Percentiles rank a stretch among this genome's conserved stretches.
Conservation (phyloP, 2,113 vertebrate species). For the Anser brachyrhynchus region DNA sequence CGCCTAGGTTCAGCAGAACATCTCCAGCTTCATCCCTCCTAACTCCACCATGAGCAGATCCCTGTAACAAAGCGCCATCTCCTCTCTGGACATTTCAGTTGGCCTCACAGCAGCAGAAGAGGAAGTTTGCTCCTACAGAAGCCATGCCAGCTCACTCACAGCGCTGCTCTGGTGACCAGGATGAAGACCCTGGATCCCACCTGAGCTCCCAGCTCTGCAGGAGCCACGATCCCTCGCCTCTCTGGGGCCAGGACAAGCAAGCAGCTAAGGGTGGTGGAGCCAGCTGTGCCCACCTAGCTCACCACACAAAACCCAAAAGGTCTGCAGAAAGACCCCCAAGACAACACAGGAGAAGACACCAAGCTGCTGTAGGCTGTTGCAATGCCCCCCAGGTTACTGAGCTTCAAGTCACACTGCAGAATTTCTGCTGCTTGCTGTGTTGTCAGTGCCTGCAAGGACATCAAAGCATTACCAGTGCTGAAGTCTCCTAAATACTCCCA, state of each 20-base stretch:
- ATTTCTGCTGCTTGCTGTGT: neutral
- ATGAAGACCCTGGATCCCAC: neutral
- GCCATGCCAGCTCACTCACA: neutral
- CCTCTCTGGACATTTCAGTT: neutral
- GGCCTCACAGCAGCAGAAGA: neutral
- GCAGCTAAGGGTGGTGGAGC: neutral
- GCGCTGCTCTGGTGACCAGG: neutral
- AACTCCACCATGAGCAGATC: neutral
- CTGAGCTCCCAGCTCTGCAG: neutral
- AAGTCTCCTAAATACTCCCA: neutral
- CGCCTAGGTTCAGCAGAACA: neutral
- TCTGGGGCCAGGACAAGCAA: neutral
- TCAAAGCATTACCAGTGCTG: neutral
- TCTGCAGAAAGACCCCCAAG: neutral
- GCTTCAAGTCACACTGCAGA: neutral
- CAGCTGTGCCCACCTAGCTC: neutral
- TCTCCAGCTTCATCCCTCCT: neutral
- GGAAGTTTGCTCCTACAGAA: neutral
- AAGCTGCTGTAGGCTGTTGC: neutral
- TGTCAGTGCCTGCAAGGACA: neutral
- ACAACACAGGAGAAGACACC: neutral
- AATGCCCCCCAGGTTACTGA: neutral
- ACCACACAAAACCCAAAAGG: neutral
- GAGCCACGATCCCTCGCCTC: neutral
- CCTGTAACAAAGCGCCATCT: neutral